Conservation (phyloP, 2,888 invertebrate genomes). For the Andrena haemorrhoa region DNA sequence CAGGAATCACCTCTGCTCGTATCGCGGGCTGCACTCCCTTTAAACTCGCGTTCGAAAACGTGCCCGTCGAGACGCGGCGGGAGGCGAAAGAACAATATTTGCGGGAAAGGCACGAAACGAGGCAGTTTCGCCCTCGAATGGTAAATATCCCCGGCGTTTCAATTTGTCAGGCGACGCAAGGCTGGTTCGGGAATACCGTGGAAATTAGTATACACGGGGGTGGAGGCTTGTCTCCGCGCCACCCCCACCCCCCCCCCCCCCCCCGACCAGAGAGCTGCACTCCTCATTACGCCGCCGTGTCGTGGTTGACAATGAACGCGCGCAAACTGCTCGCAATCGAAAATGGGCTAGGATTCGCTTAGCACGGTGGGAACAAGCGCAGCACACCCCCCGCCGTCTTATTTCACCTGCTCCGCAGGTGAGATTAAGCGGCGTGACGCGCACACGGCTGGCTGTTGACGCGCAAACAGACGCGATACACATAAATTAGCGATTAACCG, state of each 20-base stretch:
- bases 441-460: conserved; percentile 17
- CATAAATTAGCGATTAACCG: conserved; percentile 43
- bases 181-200: conserved; percentile 25
- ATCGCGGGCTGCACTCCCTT: not conserved
- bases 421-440: conserved; percentile 19
- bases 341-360: conserved; percentile 37
- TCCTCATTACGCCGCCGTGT: conserved; percentile 39
- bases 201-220: conserved; percentile 47
- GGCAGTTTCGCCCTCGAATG: conserved; percentile 6
- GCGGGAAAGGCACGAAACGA: conserved; percentile 2
- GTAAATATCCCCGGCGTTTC: conserved; percentile 15
- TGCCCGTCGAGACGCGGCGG: not conserved
- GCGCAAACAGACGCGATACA: conserved; percentile 30
- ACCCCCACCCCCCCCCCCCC: not conserved
- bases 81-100: conserved; percentile 4
- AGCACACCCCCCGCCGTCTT: conserved; percentile 16
- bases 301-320: conserved; percentile 35
- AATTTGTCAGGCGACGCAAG: conserved; percentile 50
- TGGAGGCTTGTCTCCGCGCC: conserved; percentile 23
- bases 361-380: conserved; percentile 6
- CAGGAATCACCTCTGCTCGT: no score
- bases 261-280: conserved; percentile 11
- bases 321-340: conserved; percentile 35
- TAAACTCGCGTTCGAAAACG: not conserved
- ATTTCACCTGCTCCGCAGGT: conserved; percentile 6